phyloP scores from a whole-genome alignment of 2,797 vertebrate genomes.

The Xiphophorus birchmanni region DNA sequence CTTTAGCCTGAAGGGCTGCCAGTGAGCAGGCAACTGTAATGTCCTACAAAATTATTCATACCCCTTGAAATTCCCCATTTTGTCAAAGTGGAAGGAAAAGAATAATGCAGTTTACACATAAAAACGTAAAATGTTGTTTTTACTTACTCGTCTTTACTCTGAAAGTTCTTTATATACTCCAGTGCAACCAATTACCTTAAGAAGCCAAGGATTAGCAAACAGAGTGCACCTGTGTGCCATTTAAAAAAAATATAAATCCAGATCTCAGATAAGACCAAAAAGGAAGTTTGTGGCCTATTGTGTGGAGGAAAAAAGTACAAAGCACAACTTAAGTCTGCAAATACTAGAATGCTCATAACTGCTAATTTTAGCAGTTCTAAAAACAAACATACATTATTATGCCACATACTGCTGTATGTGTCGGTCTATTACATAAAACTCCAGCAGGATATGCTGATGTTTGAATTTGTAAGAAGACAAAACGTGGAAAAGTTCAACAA shows the following conservation, averaged over 20 bases:
- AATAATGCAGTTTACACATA: neutral
- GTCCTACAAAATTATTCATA: neutral
- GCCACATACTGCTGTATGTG: neutral
- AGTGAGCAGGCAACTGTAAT: neutral
- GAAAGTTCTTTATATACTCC: neutral
- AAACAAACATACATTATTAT: neutral
- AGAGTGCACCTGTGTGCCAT: neutral
- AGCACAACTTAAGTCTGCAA: neutral
- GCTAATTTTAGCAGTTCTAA: neutral
- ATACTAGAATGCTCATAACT: neutral
- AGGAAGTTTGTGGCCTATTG: neutral
- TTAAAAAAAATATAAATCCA: neutral
- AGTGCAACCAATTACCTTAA: neutral
- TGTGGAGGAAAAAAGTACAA: neutral
- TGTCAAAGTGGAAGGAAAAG: neutral
- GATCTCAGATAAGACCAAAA: neutral
- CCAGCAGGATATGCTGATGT: neutral
- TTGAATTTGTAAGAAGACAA: neutral
- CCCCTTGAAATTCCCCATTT: neutral
- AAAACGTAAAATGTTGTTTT: neutral
- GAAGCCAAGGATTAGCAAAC: neutral
- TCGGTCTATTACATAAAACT: neutral
- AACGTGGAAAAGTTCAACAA: neutral
- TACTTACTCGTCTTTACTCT: neutral
- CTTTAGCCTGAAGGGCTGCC: slow-evolving; percentile 12